Percentiles rank a stretch among this genome's conserved stretches.
Evolutionary conservation across 1,140 invertebrate genomes (phyloP).

Genomic region (Panulirus ornatus): DNA sequence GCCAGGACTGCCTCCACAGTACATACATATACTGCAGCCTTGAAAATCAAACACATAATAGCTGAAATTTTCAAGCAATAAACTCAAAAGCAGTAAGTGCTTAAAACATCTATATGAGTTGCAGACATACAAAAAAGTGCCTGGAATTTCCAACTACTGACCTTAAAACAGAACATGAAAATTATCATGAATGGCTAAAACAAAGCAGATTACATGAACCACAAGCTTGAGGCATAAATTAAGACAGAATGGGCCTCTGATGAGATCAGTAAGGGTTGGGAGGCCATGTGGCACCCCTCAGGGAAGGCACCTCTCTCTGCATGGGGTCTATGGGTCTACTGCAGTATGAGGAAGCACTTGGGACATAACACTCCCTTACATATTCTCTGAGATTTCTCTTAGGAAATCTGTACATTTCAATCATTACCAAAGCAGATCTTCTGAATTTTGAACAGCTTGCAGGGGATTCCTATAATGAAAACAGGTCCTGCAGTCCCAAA

Average conservation of each 20-base stretch:
- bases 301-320: slow-evolving; percentile 70
- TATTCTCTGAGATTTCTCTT: slow-evolving; percentile 31
- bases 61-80: not conserved
- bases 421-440: slow-evolving; percentile 32
- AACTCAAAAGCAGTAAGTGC: not conserved
- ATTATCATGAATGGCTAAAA: not conserved
- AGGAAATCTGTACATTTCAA: slow-evolving; percentile 38
- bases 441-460: slow-evolving; percentile 44
- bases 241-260: slow-evolving; percentile 38
- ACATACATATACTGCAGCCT: not conserved
- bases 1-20: not conserved
- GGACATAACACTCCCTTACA: slow-evolving; percentile 27
- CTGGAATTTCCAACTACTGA: not conserved
- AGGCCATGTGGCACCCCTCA: slow-evolving; percentile 60
- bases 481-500: slow-evolving; percentile 51
- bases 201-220: slow-evolving; percentile 20
- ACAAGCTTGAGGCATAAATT: slow-evolving; percentile 22
- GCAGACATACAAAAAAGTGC: not conserved
- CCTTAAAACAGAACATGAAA: not conserved
- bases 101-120: not conserved
- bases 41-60: slow-evolving; percentile 4
- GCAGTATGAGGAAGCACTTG: slow-evolving; percentile 40
- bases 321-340: slow-evolving; percentile 59
- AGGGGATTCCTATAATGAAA: slow-evolving; percentile 24
- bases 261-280: slow-evolving; percentile 45